phyloP scores from a whole-genome alignment of 2,113 vertebrate genomes.

The Nerophis ophidion region DNA sequence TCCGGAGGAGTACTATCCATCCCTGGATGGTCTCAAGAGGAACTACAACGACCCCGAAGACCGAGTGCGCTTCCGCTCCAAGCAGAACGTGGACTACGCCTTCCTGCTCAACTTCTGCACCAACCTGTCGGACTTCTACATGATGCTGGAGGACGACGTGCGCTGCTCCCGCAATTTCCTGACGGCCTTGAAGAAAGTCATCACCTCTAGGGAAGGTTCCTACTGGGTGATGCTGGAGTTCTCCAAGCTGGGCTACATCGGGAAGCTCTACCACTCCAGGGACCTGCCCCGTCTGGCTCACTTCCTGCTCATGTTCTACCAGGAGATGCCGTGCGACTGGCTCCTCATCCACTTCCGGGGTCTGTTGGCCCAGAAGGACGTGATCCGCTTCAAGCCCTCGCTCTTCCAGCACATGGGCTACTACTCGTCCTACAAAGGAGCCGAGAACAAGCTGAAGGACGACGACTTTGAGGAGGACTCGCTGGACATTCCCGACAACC shows the following conservation, averaged over 20 bases:
- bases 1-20: constrained; percentile 91
- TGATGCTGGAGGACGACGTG: constrained; percentile 97
- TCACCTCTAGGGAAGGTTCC: constrained; percentile 88
- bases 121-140: constrained; percentile 95
- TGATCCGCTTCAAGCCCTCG: constrained; percentile 92
- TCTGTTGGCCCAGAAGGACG: constrained; percentile 90
- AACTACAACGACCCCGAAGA: constrained; percentile 98
- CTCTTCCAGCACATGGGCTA: constrained; percentile 99
- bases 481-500: constrained; percentile 94
- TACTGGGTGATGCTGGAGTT: constrained; percentile 98
- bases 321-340: constrained; percentile 99
- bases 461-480: constrained; percentile 97
- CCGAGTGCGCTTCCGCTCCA: constrained; percentile 92
- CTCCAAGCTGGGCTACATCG: constrained; percentile 97
- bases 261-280: constrained; percentile 86
- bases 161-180: constrained; percentile 94
- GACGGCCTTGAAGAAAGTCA: constrained; percentile 94
- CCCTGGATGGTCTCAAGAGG: constrained; percentile 89
- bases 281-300: constrained; percentile 88
- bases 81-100: constrained; percentile 92
- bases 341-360: constrained; percentile 91
- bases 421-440: constrained; percentile 95
- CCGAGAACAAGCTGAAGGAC: constrained; percentile 95
- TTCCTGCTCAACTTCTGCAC: constrained; percentile 93
- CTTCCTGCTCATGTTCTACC: constrained; percentile 99